Evolutionary conservation across 2,113 vertebrate genomes (phyloP).

Genomic region (Phylloscopus whistleri): DNA sequence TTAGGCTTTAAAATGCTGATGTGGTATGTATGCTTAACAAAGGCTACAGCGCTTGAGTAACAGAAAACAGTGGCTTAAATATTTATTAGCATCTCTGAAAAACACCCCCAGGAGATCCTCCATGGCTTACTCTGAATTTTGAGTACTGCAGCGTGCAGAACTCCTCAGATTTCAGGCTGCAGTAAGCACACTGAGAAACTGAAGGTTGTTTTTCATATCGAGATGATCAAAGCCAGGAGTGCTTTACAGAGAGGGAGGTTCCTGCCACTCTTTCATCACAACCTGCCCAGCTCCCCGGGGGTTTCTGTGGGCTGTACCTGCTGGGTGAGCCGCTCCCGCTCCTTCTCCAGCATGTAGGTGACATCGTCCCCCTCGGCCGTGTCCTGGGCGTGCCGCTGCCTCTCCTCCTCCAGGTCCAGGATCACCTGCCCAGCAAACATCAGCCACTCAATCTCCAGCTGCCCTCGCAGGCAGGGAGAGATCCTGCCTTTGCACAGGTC

Average conservation of each 20-base stretch:
- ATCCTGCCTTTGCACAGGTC: fast-evolving
- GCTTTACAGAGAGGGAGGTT: background rate
- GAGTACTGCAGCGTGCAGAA: background rate
- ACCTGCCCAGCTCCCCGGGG: background rate
- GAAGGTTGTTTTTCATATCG: fast-evolving
- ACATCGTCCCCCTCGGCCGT: conserved; percentile 95
- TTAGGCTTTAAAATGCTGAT: background rate
- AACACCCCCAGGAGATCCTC: background rate
- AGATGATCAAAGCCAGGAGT: background rate
- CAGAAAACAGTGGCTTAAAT: conserved; percentile 4
- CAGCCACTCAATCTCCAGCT: background rate
- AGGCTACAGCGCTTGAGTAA: background rate
- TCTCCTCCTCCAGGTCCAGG: conserved; percentile 93
- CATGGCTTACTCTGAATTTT: background rate
- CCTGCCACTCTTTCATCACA: background rate
- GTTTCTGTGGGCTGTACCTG: conserved; percentile 76
- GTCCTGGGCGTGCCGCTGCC: conserved; percentile 91
- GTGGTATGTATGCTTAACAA: background rate
- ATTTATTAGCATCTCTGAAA: conserved; percentile 18
- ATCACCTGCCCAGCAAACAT: conserved; percentile 83
- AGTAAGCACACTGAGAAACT: fast-evolving
- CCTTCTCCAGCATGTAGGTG: conserved; percentile 97
- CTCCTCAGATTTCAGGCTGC: background rate
- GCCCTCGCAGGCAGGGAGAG: background rate
- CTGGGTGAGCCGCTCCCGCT: conserved; percentile 91